Percentiles rank a stretch among this genome's conserved stretches.
Conservation (phyloP, 2,113 vertebrate species). For the Sigmodon hispidus region DNA sequence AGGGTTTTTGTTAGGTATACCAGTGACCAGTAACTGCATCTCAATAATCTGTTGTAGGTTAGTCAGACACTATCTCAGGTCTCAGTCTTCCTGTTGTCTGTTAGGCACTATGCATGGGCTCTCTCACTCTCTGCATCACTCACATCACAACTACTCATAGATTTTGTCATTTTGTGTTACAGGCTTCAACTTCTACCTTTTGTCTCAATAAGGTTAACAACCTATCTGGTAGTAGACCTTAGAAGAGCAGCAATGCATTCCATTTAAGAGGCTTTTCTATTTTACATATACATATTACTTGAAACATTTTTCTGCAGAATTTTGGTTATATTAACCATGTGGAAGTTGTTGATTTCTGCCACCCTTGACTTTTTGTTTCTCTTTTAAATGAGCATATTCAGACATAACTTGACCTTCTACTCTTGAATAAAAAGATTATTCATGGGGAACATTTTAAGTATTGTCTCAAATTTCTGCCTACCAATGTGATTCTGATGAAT, state of each 20-base stretch:
- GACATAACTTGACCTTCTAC: not conserved
- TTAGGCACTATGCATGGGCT: not conserved
- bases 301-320: too few relatives aligned
- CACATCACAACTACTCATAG: not conserved
- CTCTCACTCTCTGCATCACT: too few relatives aligned
- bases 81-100: not conserved
- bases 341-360: not conserved
- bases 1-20: not conserved
- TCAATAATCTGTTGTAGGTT: too few relatives aligned
- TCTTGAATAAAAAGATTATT: not conserved
- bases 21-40: not conserved
- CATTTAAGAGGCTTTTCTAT: not conserved
- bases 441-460: not conserved
- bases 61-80: not conserved
- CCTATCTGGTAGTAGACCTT: not conserved
- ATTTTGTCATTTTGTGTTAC: not conserved
- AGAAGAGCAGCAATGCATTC: fast-evolving
- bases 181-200: not conserved
- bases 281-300: not conserved
- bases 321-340: not conserved
- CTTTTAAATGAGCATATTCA: not conserved
- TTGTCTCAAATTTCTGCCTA: not conserved
- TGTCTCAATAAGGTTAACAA: not conserved
- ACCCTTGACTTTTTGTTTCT: not conserved
- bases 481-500: not conserved